phyloP scores from a whole-genome alignment of 2,113 vertebrate genomes.

The Xyliphius kryptos region DNA sequence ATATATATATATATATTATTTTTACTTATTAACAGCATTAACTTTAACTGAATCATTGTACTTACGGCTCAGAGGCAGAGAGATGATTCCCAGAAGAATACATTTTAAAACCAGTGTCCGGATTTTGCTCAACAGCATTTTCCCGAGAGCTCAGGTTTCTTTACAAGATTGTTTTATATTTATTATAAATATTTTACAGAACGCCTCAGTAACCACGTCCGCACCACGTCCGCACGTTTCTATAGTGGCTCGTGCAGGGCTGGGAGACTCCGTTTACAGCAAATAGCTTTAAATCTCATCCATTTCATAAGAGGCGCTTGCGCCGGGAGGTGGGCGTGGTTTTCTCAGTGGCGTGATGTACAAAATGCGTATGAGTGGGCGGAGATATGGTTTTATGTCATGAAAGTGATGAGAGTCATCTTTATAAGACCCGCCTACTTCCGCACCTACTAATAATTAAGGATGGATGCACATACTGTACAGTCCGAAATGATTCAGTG shows the following conservation, averaged over 20 bases:
- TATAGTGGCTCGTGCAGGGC: too few relatives aligned
- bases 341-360: constrained; percentile 64
- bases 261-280: background rate
- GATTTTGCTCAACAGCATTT: constrained; percentile 5
- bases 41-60: background rate
- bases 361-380: constrained; percentile 53
- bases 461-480: too few relatives aligned
- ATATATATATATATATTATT: too few relatives aligned
- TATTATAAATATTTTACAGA: too few relatives aligned
- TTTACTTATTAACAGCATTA: too few relatives aligned
- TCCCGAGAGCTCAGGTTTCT: background rate
- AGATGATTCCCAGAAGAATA: constrained; percentile 1
- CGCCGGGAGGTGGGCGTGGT: constrained; percentile 51
- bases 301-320: constrained; percentile 30
- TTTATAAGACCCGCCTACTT: too few relatives aligned
- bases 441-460: too few relatives aligned
- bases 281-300: constrained; percentile 8
- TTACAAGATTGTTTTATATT: too few relatives aligned
- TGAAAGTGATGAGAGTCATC: background rate
- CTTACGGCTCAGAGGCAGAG: constrained; percentile 5
- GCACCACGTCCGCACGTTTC: too few relatives aligned
- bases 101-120: background rate
- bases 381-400: constrained; percentile 39
- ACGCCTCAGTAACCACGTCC: too few relatives aligned
- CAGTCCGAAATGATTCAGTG: too few relatives aligned